These are phyloP conservation scores for Drosophila longiperda DNA, from an alignment of 2,888 invertebrate species.

Conservation along the genomic window DNA sequence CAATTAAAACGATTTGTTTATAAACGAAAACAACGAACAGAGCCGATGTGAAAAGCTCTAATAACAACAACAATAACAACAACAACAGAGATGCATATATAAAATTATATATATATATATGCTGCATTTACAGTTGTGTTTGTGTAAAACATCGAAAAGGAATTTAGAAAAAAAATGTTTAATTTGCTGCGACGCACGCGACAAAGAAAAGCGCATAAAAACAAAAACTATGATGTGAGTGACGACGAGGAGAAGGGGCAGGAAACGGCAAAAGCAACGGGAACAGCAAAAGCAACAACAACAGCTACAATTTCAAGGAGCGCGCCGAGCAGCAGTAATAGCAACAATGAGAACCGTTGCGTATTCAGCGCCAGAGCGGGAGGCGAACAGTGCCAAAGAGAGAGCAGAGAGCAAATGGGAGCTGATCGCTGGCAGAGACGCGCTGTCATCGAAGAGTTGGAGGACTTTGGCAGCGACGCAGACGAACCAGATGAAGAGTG, in stretches of 20 bases:
- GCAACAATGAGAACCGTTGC: slow-evolving; percentile 43
- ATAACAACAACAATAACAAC: background rate
- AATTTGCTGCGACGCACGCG: slow-evolving; percentile 80
- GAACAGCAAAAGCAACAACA: slow-evolving; percentile 12
- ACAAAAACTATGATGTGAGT: slow-evolving; percentile 46
- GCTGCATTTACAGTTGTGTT: background rate
- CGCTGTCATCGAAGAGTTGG: slow-evolving; percentile 78
- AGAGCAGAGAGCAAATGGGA: slow-evolving; percentile 20
- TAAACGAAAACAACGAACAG: slow-evolving; percentile 53
- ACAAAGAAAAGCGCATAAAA: slow-evolving; percentile 69
- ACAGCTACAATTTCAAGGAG: slow-evolving; percentile 28
- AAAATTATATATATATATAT: slow-evolving; percentile 28
- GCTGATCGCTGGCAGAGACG: slow-evolving; percentile 41
- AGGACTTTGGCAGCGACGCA: slow-evolving; percentile 70
- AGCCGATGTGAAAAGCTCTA: slow-evolving; percentile 16
- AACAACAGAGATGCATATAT: slow-evolving; percentile 37
- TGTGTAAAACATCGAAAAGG: slow-evolving; percentile 9
- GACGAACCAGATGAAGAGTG: slow-evolving; percentile 44
- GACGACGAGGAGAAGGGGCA: slow-evolving; percentile 48
- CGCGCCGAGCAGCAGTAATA: slow-evolving; percentile 34
- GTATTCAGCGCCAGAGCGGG: slow-evolving; percentile 53
- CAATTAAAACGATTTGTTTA: slow-evolving; percentile 70
- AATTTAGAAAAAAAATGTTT: slow-evolving; percentile 68
- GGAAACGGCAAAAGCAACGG: slow-evolving; percentile 15
- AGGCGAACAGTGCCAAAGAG: slow-evolving; percentile 19